Base-by-base conservation (phyloP, 2,113 vertebrate genomes). In the Cricetomys ansorgei region DNA sequence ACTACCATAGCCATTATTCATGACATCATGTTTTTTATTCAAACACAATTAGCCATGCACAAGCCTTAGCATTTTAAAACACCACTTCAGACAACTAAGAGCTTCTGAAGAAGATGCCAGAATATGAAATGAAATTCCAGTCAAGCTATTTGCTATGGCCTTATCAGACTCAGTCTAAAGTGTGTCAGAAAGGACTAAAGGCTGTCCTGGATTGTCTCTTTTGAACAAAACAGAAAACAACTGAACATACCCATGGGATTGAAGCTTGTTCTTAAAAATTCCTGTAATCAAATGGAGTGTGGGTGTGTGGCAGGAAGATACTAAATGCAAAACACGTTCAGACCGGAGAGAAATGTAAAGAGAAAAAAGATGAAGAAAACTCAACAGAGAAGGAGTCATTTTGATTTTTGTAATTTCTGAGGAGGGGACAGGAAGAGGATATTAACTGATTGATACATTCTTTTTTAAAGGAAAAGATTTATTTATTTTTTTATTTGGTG, bases 101-200 rank as follows among this genome's bases (percentile, higher is more conserved):
- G 43, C 88, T 64, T 93, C 89, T 91, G 67, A 86, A 92, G 50
- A 94, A 92, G 62, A 94, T 76, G 72, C 79, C 37, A 89, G 70
- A 87, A 67, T 67, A 48, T 50, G 50, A 89, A 83, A 55, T 92
- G 67, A 88, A 83, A 88, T 62, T 67, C 69, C 93, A 89, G 80
- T 86, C n/a, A n/a, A 90, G 50, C 55, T 83, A 16, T 95, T 81
- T 67, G 92, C 62, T 62, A 27, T 31, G 64, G 5, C 40, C 59
- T 70, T 79, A 57, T 62, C 72, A 93, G 72, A 90, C 91, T 89
- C 45, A 73, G 90, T n/a, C 31, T 70, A 40, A 31, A 45, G 29
- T 64, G 29, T 86, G 53, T 95, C 88, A 37, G 31, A 45, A 86
- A 43, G 23, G 27, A 69, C 62, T 40, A 45, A 93, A 23, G 12